Conservation (phyloP, 2,888 invertebrate genomes). For the Bruchidius siliquastri region DNA sequence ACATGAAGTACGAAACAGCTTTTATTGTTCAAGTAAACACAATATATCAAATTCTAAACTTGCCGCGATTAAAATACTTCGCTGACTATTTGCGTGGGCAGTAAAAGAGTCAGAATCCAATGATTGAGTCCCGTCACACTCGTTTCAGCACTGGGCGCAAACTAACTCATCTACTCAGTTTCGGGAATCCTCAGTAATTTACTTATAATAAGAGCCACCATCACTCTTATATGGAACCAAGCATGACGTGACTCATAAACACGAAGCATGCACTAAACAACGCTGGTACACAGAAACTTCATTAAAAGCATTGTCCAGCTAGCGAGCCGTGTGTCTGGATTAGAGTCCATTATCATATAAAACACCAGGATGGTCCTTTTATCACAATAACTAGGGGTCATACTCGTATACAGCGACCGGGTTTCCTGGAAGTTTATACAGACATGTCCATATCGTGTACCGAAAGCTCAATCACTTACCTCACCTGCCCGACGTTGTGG, state of each 20-base stretch:
- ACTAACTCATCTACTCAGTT: background rate
- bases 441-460: constrained; percentile 46
- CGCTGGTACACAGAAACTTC: background rate
- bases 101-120: too few relatives aligned
- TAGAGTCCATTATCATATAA: background rate
- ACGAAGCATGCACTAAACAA: background rate
- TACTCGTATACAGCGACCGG: background rate
- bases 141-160: background rate
- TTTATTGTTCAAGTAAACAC: too few relatives aligned
- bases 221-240: background rate
- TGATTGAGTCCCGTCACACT: too few relatives aligned
- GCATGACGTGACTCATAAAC: background rate
- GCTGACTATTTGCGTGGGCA: too few relatives aligned
- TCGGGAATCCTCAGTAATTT: background rate
- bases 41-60: too few relatives aligned
- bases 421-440: constrained; percentile 23
- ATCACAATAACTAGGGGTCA: background rate
- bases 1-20: too few relatives aligned
- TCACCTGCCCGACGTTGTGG: constrained; percentile 33
- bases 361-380: background rate
- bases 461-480: constrained; percentile 44
- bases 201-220: background rate
- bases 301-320: background rate
- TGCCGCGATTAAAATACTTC: too few relatives aligned
- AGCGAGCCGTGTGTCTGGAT: background rate